phyloP scores from a whole-genome alignment of 2,113 vertebrate species.

The Salvator merianae region DNA sequence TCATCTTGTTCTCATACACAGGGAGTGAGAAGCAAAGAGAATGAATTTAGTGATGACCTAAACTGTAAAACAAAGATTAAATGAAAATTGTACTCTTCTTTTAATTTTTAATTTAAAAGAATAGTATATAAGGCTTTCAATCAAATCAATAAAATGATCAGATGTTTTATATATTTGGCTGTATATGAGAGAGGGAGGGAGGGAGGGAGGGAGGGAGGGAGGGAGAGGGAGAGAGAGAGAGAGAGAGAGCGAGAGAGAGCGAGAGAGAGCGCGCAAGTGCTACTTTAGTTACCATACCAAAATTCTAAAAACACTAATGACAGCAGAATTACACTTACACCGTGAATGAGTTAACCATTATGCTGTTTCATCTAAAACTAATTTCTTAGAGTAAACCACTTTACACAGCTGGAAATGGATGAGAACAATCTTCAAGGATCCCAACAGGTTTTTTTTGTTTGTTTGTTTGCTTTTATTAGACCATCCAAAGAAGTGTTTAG shows the following conservation, averaged over 20 bases:
- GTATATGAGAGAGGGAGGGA: too few species aligned
- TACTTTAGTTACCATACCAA: too few species aligned
- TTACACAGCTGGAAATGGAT: background rate
- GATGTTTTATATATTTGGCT: too few species aligned
- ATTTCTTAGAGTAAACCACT: background rate
- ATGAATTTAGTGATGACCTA: background rate
- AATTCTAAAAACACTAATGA: background rate
- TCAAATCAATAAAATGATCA: too few species aligned
- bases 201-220: too few species aligned
- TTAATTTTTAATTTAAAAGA: background rate
- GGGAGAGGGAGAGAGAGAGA: too few species aligned
- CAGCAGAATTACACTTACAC: background rate
- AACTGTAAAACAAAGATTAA: background rate
- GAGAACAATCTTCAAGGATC: background rate
- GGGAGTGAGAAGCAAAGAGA: background rate
- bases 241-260: too few species aligned
- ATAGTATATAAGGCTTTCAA: too few species aligned
- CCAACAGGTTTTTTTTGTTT: background rate
- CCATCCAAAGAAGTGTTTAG: background rate
- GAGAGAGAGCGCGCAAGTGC: too few species aligned
- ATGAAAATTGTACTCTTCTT: background rate
- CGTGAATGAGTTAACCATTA: background rate
- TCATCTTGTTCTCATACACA: background rate
- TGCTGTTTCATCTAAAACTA: background rate
- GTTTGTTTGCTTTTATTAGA: background rate